phyloP scores from a whole-genome alignment of 2,113 vertebrate species.

The Isurus oxyrinchus region DNA sequence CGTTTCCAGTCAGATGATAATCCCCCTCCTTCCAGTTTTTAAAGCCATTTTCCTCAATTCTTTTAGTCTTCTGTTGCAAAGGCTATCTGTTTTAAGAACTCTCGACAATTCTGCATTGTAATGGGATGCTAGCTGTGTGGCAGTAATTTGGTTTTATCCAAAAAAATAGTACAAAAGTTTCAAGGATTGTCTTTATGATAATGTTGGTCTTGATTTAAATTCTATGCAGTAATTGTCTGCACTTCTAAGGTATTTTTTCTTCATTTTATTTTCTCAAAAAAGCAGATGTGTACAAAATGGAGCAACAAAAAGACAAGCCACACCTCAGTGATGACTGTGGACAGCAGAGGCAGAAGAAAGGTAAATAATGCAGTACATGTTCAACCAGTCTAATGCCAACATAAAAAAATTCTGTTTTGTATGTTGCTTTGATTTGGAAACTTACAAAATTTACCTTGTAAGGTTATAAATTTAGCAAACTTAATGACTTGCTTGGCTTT shows the following conservation, averaged over 20 bases:
- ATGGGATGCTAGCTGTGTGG: not conserved
- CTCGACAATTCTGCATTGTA: not conserved
- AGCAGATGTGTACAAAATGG: constrained; percentile 37
- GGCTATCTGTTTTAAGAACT: not conserved
- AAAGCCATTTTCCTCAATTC: not conserved
- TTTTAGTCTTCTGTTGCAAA: not conserved
- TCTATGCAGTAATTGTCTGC: not conserved
- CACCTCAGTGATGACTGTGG: not conserved
- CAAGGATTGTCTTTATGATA: not conserved
- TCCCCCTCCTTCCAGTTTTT: not conserved
- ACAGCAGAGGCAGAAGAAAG: constrained; percentile 21
- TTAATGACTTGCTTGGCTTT: not conserved
- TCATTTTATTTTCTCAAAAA: not conserved
- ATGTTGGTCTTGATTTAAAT: not conserved
- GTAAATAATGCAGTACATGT: constrained; percentile 3
- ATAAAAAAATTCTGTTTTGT: not conserved
- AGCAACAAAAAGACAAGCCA: constrained; percentile 35
- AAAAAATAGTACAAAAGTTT: not conserved
- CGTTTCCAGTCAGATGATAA: not conserved
- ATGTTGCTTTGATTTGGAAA: not conserved
- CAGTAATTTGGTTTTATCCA: not conserved
- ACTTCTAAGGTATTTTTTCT: not conserved
- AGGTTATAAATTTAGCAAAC: not conserved
- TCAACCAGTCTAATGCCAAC: not conserved
- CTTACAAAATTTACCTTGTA: not conserved